Conservation (phyloP, 2,113 vertebrate species). For the Chinchilla lanigera region DNA sequence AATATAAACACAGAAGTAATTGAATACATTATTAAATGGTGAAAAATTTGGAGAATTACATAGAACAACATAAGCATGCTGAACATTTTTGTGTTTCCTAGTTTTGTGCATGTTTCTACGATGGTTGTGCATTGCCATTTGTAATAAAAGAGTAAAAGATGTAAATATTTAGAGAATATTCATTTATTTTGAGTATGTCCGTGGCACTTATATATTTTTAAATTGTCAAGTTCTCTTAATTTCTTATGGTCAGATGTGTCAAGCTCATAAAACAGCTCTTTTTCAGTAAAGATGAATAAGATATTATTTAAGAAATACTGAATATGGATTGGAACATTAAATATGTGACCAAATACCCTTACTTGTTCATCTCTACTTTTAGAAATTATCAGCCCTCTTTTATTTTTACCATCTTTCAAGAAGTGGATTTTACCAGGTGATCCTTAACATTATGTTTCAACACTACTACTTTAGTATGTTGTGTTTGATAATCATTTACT, state of each 20-base stretch:
- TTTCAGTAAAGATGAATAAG: not conserved
- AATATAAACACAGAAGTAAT: not conserved
- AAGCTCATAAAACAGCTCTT: not conserved
- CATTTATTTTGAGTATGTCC: not conserved
- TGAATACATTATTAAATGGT: not conserved
- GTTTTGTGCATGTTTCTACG: not conserved
- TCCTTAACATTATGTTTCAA: not conserved
- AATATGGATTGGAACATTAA: not conserved
- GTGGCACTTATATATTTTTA: not conserved
- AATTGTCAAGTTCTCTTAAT: not conserved
- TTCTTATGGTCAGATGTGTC: not conserved
- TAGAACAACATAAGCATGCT: not conserved
- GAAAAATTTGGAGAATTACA: not conserved
- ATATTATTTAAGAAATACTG: not conserved
- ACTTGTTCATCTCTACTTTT: not conserved
- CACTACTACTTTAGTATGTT: not conserved
- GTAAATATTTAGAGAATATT: not conserved
- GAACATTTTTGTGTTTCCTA: not conserved
- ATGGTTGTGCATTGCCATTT: not conserved
- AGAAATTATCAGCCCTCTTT: not conserved
- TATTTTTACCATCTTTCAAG: not conserved
- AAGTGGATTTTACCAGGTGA: fast-evolving
- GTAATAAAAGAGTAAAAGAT: not conserved
- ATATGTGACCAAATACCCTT: not conserved
- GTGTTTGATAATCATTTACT: not conserved